These are phyloP conservation scores for Drosophila kanapiae DNA, from an alignment of 1,140 invertebrate species.

Conservation along the genomic window DNA sequence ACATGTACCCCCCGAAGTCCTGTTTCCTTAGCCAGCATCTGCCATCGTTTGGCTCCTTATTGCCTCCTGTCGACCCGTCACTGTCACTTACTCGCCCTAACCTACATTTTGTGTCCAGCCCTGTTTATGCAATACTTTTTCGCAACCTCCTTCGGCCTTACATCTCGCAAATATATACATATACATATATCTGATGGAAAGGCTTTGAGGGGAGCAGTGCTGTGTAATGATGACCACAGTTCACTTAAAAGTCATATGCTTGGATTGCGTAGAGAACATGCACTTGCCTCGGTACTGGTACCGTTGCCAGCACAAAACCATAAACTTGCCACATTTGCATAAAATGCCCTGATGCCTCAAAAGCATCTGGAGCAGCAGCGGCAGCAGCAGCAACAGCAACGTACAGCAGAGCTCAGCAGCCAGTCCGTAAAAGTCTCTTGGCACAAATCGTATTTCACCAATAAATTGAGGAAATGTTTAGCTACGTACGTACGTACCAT, in stretches of 20 bases:
- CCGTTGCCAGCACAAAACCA: constrained; percentile 33
- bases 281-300: constrained; percentile 21
- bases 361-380: constrained; percentile 38
- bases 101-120: constrained; percentile 25
- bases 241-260: constrained; percentile 70
- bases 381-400: too few species aligned
- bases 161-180: not conserved
- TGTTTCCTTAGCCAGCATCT: not conserved
- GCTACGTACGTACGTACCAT: constrained; percentile 9
- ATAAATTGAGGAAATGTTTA: constrained; percentile 79
- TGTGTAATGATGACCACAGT: constrained; percentile 59
- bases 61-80: constrained; percentile 49
- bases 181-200: constrained; percentile 7
- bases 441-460: constrained; percentile 74
- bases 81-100: constrained; percentile 55
- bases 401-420: constrained; percentile 37
- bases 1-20: not conserved
- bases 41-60: constrained; percentile 19
- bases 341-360: constrained; percentile 76
- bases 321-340: constrained; percentile 81
- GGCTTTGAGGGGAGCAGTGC: constrained; percentile 21
- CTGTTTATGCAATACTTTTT: constrained; percentile 61
- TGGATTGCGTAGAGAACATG: constrained; percentile 40
- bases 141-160: not conserved
- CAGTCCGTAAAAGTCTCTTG: constrained; percentile 58